Conservation (phyloP, 2,113 vertebrate species). For the Python bivittatus region DNA sequence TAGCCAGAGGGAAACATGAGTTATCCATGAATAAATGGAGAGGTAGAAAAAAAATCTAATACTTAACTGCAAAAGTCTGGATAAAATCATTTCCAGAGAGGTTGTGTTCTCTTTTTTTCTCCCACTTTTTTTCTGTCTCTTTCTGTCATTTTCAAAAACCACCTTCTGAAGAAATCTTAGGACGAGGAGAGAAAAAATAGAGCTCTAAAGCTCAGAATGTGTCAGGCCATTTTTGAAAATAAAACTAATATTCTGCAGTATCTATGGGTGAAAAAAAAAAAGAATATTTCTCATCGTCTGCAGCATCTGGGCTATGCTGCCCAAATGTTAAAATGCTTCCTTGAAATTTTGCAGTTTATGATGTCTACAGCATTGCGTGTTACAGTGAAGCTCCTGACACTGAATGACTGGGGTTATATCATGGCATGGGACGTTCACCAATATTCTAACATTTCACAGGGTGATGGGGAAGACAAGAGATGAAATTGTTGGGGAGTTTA, state of each 20-base stretch:
- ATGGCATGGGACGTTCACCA: not conserved
- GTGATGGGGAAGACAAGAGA: not conserved
- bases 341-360: not conserved
- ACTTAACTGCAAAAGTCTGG: not conserved
- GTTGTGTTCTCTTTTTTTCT: not conserved
- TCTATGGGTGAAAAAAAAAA: not conserved
- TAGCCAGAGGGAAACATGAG: slow-evolving; percentile 12
- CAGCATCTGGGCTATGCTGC: not conserved
- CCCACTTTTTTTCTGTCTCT: not conserved
- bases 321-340: not conserved
- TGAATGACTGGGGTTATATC: not conserved
- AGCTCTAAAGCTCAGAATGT: not conserved
- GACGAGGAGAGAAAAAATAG: not conserved
- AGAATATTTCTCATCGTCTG: not conserved
- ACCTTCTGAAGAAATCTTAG: not conserved
- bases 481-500: not conserved
- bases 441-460: not conserved
- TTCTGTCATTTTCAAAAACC: not conserved
- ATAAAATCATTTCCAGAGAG: not conserved
- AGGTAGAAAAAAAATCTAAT: not conserved
- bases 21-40: slow-evolving; percentile 4
- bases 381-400: not conserved
- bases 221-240: not conserved
- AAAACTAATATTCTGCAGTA: not conserved
- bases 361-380: not conserved